These are phyloP conservation scores for Hylaeus anthracinus DNA, from an alignment of 1,140 invertebrate species.

Conservation along the genomic window DNA sequence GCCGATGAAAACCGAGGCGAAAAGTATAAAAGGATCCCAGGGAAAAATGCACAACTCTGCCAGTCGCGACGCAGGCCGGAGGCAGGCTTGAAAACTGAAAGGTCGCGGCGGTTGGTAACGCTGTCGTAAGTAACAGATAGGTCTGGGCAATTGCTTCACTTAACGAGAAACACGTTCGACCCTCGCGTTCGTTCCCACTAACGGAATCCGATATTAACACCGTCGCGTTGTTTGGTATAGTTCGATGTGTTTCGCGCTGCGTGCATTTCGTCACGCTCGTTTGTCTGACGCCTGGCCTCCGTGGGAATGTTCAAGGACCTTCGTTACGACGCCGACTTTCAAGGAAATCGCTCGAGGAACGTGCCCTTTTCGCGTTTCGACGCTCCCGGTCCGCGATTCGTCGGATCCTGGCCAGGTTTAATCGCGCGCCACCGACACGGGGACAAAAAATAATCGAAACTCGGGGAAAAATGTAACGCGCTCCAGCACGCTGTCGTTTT, in stretches of 20 bases:
- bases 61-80: constrained; percentile 60
- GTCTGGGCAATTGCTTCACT: constrained; percentile 78
- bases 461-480: too few species aligned
- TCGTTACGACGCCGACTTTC: constrained; percentile 55
- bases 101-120: constrained; percentile 74
- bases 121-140: constrained; percentile 75
- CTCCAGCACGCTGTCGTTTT: too few species aligned
- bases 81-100: constrained; percentile 76
- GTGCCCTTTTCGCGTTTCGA: constrained; percentile 28
- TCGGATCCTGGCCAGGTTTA: neutral
- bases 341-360: constrained; percentile 33
- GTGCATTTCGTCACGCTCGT: constrained; percentile 57
- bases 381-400: constrained; percentile 39
- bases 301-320: constrained; percentile 42
- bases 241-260: constrained; percentile 55
- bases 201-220: constrained; percentile 67
- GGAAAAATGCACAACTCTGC: constrained; percentile 48
- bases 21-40: neutral
- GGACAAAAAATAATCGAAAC: neutral
- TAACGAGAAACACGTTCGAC: constrained; percentile 79
- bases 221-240: constrained; percentile 68
- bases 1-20: too few species aligned
- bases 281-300: constrained; percentile 40
- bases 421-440: too few species aligned
- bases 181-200: constrained; percentile 54